Evolutionary conservation across 1,140 invertebrate species (phyloP).

Genomic region (Magallana gigas): DNA sequence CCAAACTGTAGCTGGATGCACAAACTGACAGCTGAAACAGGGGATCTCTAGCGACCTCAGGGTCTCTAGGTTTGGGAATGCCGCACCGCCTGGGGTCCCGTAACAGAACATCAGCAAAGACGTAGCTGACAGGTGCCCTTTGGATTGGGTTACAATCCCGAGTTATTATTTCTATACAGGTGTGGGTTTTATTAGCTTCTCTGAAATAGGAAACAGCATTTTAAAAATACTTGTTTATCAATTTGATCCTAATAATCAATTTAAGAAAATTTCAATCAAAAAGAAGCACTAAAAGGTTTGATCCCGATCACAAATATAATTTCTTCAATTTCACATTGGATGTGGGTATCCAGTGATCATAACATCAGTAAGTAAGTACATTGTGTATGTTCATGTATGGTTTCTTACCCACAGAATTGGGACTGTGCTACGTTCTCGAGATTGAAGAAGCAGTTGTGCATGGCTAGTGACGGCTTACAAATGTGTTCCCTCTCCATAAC

Average conservation of each 20-base stretch:
- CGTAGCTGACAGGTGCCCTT: conserved; percentile 22
- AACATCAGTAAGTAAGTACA: no score
- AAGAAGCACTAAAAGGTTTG: no score
- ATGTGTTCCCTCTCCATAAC: not conserved
- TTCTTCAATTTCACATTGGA: no score
- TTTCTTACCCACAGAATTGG: conserved; percentile 6
- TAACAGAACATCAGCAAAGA: not conserved
- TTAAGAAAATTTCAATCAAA: no score
- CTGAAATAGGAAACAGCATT: conserved; percentile 7
- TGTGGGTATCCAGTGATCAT: no score
- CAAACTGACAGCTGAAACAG: conserved; percentile 35
- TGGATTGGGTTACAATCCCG: conserved; percentile 34
- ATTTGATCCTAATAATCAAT: no score
- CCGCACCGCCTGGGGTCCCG: conserved; percentile 32
- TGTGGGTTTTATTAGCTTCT: conserved; percentile 31
- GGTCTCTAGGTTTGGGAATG: not conserved
- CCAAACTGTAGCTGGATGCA: not conserved
- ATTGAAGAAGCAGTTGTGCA: conserved; percentile 25
- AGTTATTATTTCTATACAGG: conserved; percentile 2
- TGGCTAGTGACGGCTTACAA: conserved; percentile 41
- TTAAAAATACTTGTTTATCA: no score
- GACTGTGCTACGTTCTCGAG: conserved; percentile 1
- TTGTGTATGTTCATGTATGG: not conserved
- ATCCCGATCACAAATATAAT: no score
- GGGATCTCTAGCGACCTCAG: not conserved